These are phyloP conservation scores for Theocolax elegans DNA, from an alignment of 1,140 invertebrate genomes.

Conservation along the genomic window DNA sequence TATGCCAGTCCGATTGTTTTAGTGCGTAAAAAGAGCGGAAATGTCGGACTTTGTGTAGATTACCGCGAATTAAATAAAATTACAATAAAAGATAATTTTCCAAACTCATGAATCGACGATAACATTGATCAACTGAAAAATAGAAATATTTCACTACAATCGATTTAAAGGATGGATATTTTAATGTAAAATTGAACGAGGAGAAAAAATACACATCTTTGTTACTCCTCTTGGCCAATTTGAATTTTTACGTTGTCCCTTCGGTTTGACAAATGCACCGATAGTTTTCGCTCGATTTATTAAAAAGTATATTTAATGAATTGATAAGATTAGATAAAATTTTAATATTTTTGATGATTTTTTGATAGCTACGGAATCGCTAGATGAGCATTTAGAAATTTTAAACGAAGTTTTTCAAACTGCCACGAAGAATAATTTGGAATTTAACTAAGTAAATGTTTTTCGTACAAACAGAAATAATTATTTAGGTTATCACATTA, in stretches of 20 bases:
- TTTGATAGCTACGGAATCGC: no score
- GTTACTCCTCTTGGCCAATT: not conserved
- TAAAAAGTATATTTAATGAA: not conserved
- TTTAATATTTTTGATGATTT: no score
- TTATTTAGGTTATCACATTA: not conserved
- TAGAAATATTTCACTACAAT: not conserved
- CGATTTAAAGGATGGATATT: not conserved
- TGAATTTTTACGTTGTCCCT: not conserved
- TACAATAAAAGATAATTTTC: not conserved
- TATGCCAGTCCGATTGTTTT: conserved; percentile 50
- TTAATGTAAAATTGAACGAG: no score
- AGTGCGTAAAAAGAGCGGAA: not conserved
- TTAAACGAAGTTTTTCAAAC: not conserved
- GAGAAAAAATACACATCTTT: not conserved
- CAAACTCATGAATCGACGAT: not conserved
- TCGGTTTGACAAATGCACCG: no score
- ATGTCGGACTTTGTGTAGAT: not conserved
- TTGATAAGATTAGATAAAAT: not conserved
- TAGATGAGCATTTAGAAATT: not conserved
- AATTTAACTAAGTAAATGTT: not conserved
- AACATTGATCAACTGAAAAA: not conserved
- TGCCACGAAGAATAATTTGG: not conserved
- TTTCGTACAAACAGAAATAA: not conserved
- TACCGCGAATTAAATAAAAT: not conserved
- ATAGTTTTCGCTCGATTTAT: no score